These are phyloP conservation scores for Eulemur rufifrons DNA, from an alignment of 2,113 vertebrate species.

Conservation along the genomic window DNA sequence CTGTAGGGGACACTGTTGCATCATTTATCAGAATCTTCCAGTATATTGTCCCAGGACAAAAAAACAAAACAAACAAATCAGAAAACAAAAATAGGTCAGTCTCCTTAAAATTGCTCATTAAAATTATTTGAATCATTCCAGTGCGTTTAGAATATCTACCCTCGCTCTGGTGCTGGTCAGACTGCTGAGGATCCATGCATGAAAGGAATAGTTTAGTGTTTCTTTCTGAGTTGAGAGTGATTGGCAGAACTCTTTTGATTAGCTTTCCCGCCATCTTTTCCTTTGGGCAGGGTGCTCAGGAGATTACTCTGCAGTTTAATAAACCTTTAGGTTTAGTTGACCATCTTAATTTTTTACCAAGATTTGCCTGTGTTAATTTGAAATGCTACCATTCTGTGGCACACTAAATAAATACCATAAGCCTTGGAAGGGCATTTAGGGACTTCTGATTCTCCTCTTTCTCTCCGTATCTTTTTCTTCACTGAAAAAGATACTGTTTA, in stretches of 20 bases:
- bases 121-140: constrained; percentile 56
- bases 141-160: constrained; percentile 7
- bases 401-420: constrained; percentile 56
- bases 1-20: constrained; percentile 88
- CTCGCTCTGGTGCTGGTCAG: not conserved
- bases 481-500: not conserved
- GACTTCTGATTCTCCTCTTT: constrained; percentile 54
- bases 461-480: not conserved
- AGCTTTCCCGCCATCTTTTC: constrained; percentile 55
- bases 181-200: not conserved
- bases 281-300: constrained; percentile 53
- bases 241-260: constrained; percentile 59
- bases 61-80: constrained; percentile 17
- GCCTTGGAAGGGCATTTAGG: constrained; percentile 60
- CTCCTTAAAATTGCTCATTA: not conserved
- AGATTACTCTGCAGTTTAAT: constrained; percentile 62
- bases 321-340: not conserved
- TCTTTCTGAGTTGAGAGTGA: constrained; percentile 46
- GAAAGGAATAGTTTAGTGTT: not conserved
- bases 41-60: constrained; percentile 80
- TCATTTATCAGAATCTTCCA: constrained; percentile 78
- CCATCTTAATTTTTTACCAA: constrained; percentile 40
- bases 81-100: constrained; percentile 32
- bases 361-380: not conserved
- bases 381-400: constrained; percentile 52